Conservation (phyloP, 1,140 invertebrate species). For the Diuraphis noxia region DNA sequence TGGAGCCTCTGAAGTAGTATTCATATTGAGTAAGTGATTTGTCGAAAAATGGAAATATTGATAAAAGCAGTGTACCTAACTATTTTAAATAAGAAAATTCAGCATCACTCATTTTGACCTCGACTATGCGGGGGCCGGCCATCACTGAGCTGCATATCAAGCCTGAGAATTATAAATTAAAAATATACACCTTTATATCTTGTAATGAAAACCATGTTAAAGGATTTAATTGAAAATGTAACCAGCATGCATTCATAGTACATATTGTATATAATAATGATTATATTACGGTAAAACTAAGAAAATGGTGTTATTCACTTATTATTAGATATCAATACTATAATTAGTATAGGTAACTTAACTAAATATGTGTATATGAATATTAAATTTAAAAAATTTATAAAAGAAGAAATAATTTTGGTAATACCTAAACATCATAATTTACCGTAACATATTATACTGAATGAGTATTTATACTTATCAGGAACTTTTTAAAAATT, state of each 20-base stretch:
- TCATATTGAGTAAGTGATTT: background rate
- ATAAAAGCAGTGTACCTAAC: background rate
- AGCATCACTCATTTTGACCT: background rate
- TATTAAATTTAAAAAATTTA: too few species aligned
- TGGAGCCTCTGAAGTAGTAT: background rate
- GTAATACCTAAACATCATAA: too few species aligned
- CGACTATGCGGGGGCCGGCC: background rate
- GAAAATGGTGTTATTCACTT: background rate
- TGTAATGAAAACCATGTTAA: background rate
- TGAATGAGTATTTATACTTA: background rate
- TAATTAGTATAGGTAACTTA: too few species aligned
- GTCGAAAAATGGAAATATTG: background rate
- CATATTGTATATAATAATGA: background rate
- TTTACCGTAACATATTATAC: background rate
- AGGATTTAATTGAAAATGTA: background rate
- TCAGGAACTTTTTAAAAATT: background rate
- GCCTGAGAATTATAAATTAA: conserved; percentile 9
- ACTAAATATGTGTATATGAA: too few species aligned
- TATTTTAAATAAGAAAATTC: conserved; percentile 11
- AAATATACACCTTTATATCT: background rate
- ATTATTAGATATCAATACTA: background rate
- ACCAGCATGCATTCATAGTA: background rate
- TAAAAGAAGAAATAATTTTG: too few species aligned
- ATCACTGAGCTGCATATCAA: background rate
- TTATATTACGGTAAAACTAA: background rate